phyloP scores from a whole-genome alignment of 2,113 vertebrate species.

The Tachysurus vachellii region DNA sequence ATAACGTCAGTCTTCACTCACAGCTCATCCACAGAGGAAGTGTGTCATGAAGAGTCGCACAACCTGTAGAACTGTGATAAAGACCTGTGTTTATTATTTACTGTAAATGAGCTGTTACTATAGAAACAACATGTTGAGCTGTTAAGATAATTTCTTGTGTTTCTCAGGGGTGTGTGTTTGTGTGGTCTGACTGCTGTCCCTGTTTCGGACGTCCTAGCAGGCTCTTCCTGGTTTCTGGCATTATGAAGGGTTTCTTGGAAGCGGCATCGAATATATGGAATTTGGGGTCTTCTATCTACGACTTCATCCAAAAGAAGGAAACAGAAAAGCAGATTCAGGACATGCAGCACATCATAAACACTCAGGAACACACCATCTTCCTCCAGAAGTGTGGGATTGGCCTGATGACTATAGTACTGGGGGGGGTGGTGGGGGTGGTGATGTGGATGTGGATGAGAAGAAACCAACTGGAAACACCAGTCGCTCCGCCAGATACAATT shows the following conservation, averaged over 20 bases:
- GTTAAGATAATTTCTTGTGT: not conserved
- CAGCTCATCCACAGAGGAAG: not conserved
- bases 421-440: not conserved
- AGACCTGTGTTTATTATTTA: too few species aligned
- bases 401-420: not conserved
- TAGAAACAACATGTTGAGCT: not conserved
- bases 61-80: too few species aligned
- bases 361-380: not conserved
- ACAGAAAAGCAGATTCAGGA: not conserved
- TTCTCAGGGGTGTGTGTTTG: not conserved
- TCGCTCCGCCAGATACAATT: not conserved
- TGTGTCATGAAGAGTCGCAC: too few species aligned
- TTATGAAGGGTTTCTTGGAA: not conserved
- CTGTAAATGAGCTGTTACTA: not conserved
- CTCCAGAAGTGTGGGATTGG: not conserved
- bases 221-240: not conserved
- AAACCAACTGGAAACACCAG: not conserved
- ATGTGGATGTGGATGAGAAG: not conserved
- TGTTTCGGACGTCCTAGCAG: not conserved
- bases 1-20: not conserved
- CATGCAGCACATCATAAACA: not conserved
- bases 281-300: fast-evolving
- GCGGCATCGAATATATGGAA: fast-evolving
- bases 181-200: not conserved
- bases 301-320: not conserved